These are phyloP conservation scores for Carpatolechia fugitivella DNA, from an alignment of 2,888 invertebrate genomes.

Conservation along the genomic window DNA sequence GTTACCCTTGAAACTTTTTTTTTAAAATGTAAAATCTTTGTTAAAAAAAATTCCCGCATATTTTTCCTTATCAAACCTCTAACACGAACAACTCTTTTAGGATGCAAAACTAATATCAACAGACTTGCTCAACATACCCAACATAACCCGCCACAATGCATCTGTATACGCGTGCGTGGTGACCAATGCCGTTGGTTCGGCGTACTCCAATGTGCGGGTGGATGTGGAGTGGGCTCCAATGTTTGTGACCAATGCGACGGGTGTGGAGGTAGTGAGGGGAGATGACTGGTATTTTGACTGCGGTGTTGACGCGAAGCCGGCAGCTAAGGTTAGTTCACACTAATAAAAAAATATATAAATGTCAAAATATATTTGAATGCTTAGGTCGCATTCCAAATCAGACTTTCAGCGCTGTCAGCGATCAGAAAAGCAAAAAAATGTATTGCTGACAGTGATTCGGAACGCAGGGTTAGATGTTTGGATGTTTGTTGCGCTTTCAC, in stretches of 20 bases:
- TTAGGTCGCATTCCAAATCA: no score
- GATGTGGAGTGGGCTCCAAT: conserved; percentile 74
- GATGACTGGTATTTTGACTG: conserved; percentile 57
- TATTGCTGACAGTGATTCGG: no score
- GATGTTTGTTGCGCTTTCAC: no score
- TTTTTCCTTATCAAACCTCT: no score
- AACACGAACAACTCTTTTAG: conserved; percentile 34
- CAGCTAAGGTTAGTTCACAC: conserved; percentile 45
- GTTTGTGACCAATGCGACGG: conserved; percentile 31
- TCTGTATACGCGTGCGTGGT: conserved; percentile 80
- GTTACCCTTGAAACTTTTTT: no score
- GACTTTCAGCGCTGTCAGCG: no score
- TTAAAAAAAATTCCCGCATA: no score
- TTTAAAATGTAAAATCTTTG: no score
- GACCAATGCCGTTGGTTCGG: conserved; percentile 78
- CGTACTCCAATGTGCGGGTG: conserved; percentile 70
- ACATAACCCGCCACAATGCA: conserved; percentile 60
- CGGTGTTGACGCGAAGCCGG: conserved; percentile 57
- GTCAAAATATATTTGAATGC: neutral
- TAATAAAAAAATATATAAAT: no score
- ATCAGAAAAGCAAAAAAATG: no score
- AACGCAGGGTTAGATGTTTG: no score
- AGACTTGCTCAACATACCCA: conserved; percentile 37
- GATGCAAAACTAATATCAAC: conserved; percentile 51
- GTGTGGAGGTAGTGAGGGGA: conserved; percentile 41